Conservation (phyloP, 2,797 vertebrate species). For the Spinus olivaceus region DNA sequence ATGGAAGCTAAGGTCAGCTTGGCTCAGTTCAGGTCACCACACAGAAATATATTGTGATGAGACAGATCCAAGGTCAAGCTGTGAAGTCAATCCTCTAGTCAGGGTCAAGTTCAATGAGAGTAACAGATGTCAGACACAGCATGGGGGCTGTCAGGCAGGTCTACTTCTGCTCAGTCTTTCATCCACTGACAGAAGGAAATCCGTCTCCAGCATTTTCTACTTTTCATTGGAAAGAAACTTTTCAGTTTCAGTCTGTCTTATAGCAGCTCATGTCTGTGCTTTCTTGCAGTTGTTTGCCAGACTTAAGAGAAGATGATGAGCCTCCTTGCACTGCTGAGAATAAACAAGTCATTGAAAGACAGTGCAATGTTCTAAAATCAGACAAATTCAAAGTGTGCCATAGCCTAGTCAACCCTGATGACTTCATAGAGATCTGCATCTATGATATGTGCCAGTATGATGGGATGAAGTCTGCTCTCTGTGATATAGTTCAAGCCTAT, state of each 20-base stretch:
- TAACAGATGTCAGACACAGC: neutral
- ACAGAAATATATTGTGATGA: neutral
- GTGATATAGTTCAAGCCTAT: conserved; percentile 61
- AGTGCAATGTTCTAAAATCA: conserved; percentile 62
- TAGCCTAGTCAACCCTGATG: conserved; percentile 36
- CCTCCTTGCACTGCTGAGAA: conserved; percentile 42
- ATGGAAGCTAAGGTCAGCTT: neutral
- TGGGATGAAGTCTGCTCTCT: conserved; percentile 67
- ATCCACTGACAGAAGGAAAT: neutral
- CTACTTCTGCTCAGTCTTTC: neutral
- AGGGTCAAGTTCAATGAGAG: neutral
- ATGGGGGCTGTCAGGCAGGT: neutral
- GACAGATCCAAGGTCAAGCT: neutral
- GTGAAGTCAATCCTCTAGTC: neutral
- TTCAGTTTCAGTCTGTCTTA: neutral
- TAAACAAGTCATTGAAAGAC: conserved; percentile 36
- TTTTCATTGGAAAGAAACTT: neutral
- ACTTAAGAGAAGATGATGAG: conserved; percentile 40
- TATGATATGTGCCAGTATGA: conserved; percentile 71
- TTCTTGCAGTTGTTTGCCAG: conserved; percentile 63
- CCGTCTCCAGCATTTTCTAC: neutral
- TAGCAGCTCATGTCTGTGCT: neutral
- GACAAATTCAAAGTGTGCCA: conserved; percentile 63
- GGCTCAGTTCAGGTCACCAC: neutral
- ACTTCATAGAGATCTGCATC: conserved; percentile 66